Evolutionary conservation across 1,140 invertebrate genomes (phyloP).

Genomic region (Gryllus bimaculatus): DNA sequence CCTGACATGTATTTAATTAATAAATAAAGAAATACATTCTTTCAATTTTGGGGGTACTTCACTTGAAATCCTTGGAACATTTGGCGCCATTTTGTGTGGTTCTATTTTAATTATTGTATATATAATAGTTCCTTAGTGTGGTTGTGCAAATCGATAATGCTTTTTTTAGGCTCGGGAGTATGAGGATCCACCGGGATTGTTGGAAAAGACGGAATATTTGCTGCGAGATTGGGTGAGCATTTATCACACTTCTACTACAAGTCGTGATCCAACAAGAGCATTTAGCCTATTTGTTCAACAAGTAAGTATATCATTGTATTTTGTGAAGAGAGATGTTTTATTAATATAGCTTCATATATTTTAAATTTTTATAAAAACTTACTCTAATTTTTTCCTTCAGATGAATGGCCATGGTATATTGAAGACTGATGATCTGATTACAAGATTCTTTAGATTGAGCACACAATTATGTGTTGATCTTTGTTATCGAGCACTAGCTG

Average conservation of each 20-base stretch:
- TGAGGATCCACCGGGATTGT: constrained; percentile 86
- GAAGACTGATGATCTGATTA: constrained; percentile 95
- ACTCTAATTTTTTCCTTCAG: constrained; percentile 35
- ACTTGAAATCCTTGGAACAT: no score
- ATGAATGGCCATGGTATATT: constrained; percentile 96
- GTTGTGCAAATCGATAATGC: constrained; percentile 3
- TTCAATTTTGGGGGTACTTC: no score
- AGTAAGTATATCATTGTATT: constrained; percentile 30
- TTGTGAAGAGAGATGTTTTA: background rate
- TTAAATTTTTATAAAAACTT: background rate
- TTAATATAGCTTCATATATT: no score
- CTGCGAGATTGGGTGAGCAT: constrained; percentile 91
- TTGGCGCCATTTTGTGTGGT: no score
- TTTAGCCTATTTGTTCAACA: constrained; percentile 86
- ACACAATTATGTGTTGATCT: constrained; percentile 95
- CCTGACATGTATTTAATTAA: no score
- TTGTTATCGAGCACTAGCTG: constrained; percentile 68
- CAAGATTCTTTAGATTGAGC: constrained; percentile 91
- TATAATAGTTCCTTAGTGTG: no score
- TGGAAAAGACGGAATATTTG: constrained; percentile 91
- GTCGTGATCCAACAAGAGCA: constrained; percentile 84
- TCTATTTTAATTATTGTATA: no score
- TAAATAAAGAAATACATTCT: no score
- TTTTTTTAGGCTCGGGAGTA: constrained; percentile 65
- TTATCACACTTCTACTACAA: constrained; percentile 68